Evolutionary conservation across 64 coral and sea anemone genomes (phyloP).

Genomic region (Trachythela sp.): DNA sequence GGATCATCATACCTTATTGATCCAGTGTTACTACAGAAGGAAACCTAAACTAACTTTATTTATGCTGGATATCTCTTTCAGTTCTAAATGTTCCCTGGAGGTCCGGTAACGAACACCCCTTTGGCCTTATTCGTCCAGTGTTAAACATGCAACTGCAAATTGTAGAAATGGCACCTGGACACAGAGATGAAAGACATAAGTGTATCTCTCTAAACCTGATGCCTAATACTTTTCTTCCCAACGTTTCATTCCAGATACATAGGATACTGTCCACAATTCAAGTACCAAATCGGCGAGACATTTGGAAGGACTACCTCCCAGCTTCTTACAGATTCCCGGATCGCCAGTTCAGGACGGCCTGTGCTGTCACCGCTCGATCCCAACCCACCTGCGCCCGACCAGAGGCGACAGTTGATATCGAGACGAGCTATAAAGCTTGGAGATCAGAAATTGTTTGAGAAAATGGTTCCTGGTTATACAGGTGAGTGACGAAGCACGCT

Average conservation of each 20-base stretch:
- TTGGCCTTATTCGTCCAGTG: too few relatives aligned
- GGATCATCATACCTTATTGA: too few relatives aligned
- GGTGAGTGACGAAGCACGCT: conserved; percentile 38
- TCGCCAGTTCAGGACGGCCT: conserved; percentile 71
- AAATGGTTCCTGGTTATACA: conserved; percentile 96
- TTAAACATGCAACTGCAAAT: too few relatives aligned
- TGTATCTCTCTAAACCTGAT: too few relatives aligned
- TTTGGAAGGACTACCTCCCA: conserved; percentile 79
- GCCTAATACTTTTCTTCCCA: too few relatives aligned
- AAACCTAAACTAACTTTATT: too few relatives aligned
- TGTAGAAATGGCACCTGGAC: too few relatives aligned
- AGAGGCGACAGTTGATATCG: conserved; percentile 51
- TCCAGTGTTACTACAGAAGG: too few relatives aligned
- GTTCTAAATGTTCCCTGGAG: too few relatives aligned
- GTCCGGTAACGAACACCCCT: too few relatives aligned
- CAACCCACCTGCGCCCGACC: conserved; percentile 55
- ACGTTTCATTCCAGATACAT: conserved; percentile 67
- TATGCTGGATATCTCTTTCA: too few relatives aligned
- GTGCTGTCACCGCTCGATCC: conserved; percentile 67
- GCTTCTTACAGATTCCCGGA: conserved; percentile 61
- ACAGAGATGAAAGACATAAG: too few relatives aligned
- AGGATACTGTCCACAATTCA: conserved; percentile 95
- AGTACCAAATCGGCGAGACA: conserved; percentile 97
- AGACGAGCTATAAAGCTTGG: conserved; percentile 68
- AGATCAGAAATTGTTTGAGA: conserved; percentile 79